Evolutionary conservation across 1,140 invertebrate species (phyloP).

Genomic region (Hestina assimilis): DNA sequence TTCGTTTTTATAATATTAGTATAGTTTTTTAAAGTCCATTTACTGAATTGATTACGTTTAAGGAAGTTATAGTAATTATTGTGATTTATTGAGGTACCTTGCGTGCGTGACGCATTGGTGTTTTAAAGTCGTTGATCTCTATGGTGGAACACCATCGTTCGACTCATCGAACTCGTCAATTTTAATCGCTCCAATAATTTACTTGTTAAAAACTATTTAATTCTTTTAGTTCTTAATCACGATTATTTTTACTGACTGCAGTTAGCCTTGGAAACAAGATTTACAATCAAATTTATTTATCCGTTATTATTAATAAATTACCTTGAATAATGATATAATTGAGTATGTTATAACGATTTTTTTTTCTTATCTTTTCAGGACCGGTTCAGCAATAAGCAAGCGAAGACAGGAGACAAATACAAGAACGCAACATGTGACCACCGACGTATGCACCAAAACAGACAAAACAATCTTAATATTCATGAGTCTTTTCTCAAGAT

Average conservation of each 20-base stretch:
- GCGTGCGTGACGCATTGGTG: conserved; percentile 6
- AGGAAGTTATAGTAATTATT: not conserved
- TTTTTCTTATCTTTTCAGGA: conserved; percentile 52
- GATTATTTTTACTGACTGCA: not conserved
- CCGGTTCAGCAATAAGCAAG: conserved; percentile 27
- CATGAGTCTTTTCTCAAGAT: conserved; percentile 62
- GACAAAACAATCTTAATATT: conserved; percentile 51
- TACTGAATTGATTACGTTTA: not conserved
- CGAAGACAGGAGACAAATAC: conserved; percentile 29
- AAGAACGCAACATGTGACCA: conserved; percentile 67
- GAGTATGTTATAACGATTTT: too few species aligned
- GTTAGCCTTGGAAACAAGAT: conserved; percentile 8
- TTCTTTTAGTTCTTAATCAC: too few species aligned
- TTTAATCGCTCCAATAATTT: conserved; percentile 7
- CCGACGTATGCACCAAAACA: conserved; percentile 57
- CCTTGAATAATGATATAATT: too few species aligned
- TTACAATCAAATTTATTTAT: conserved; percentile 7
- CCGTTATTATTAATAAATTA: too few species aligned
- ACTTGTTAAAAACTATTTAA: too few species aligned
- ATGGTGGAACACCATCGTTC: conserved; percentile 14
- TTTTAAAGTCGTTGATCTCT: conserved; percentile 11
- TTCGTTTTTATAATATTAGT: too few species aligned
- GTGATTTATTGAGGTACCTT: not conserved
- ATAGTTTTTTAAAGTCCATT: too few species aligned
- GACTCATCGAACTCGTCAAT: conserved; percentile 2